Conservation (phyloP, 2,797 vertebrate genomes). For the Pangasius sanitwongsei region DNA sequence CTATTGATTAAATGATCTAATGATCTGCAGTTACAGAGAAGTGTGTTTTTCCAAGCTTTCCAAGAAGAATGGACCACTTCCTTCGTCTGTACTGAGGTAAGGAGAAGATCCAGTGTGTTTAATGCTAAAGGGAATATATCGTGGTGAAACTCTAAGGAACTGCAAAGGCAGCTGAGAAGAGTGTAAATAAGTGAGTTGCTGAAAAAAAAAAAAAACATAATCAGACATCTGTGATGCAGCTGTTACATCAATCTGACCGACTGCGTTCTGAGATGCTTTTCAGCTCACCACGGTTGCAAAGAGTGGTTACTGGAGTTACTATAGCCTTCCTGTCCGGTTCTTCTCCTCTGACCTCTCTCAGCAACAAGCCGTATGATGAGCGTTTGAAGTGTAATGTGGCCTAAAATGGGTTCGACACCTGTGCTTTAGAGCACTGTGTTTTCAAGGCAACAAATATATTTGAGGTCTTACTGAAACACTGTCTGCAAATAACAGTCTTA, state of each 20-base stretch:
- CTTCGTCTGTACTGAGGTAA: not conserved
- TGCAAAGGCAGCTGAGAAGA: not conserved
- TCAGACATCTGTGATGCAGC: not conserved
- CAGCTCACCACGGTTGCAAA: not conserved
- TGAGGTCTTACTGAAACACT: slow-evolving; percentile 36
- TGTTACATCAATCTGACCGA: not conserved
- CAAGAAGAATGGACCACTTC: not conserved
- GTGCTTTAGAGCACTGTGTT: not conserved
- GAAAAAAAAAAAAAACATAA: not conserved
- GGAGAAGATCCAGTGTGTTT: not conserved
- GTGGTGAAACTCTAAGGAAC: not conserved
- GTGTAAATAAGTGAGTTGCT: not conserved
- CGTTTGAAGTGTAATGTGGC: not conserved
- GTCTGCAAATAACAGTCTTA: slow-evolving; percentile 22
- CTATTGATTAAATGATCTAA: not conserved
- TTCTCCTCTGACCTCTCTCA: not conserved
- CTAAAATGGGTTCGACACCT: not conserved
- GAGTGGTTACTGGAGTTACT: not conserved
- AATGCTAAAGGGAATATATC: not conserved
- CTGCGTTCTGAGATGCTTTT: not conserved
- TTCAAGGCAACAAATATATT: not conserved
- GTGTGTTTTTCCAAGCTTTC: too few species aligned
- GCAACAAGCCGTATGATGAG: too few species aligned
- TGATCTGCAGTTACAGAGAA: not conserved
- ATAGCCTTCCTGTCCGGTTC: not conserved